These are phyloP conservation scores for Heterocephalus glaber DNA, from an alignment of 2,113 vertebrate species.

Conservation along the genomic window DNA sequence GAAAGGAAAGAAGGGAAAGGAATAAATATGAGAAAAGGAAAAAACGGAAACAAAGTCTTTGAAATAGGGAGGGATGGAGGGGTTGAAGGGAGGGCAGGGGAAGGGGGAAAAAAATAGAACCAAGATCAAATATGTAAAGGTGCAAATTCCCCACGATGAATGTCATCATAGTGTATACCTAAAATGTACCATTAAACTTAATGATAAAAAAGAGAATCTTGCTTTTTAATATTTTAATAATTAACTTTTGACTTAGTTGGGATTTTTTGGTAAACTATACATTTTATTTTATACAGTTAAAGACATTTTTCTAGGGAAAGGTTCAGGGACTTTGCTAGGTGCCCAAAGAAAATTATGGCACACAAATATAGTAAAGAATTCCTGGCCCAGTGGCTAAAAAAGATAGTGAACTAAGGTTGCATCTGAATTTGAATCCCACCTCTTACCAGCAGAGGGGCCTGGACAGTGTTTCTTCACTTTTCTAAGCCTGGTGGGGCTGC, in stretches of 20 bases:
- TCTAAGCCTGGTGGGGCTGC: not conserved
- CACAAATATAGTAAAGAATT: not conserved
- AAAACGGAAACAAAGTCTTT: too few species aligned
- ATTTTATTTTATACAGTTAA: constrained; percentile 24
- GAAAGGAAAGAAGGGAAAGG: too few species aligned
- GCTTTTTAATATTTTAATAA: not conserved
- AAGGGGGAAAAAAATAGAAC: too few species aligned
- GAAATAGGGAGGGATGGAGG: too few species aligned
- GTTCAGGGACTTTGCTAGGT: not conserved
- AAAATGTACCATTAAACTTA: too few species aligned
- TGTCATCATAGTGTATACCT: too few species aligned
- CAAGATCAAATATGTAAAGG: too few species aligned
- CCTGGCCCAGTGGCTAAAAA: not conserved
- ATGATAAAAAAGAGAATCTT: too few species aligned
- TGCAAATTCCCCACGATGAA: too few species aligned
- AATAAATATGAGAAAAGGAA: too few species aligned
- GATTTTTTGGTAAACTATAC: not conserved
- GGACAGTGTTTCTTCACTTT: not conserved
- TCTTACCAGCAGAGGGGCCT: not conserved
- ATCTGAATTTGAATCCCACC: not conserved
- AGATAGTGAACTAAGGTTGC: not conserved
- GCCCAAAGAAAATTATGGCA: not conserved
- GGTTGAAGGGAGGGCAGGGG: too few species aligned
- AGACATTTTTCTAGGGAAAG: not conserved
- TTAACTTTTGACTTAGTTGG: not conserved